Evolutionary conservation across 1,140 invertebrate genomes (phyloP), one percentile per base, ranked within the genome.

Genomic region (Neoseiulus cucumeris): DNA sequence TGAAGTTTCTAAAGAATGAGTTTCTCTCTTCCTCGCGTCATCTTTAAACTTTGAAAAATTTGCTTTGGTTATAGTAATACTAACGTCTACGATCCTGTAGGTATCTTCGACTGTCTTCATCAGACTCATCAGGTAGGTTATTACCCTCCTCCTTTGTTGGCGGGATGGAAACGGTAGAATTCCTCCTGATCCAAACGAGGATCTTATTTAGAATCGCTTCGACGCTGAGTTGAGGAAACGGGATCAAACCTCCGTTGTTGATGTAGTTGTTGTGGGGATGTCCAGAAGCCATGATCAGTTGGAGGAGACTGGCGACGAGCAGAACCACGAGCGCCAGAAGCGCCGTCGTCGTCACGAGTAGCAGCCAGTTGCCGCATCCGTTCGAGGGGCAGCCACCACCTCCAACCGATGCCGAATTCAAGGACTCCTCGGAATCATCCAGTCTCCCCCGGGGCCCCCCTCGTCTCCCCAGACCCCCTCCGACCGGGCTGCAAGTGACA

Each of bases 11-110:
- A 47, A 7, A 22, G 7, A 22, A 47, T 47, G 45, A 28, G 45
- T 28, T 47, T 47, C 45, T 22, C 18, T 47, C 25, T 47, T 47
- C 14, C 18, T 47, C 18, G 45, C 45, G 18, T 17, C 14, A 4
- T 47, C 5, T 47, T 14, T 20, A 47, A 47, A 4, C 5, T 47
- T 17, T 47, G 4, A 4, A 14, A 25, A 39, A 39, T 39, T 39
- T 17, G 51, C 51, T 59, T 59, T 59, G 51, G 51, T 59, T 59
- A 59, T 59, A 59, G 51, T 59, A 59, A 59, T 59, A 59, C 51
- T 59, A 59, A 59, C 51, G 51, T 33, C 51, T 59, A 59, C 51
- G 51, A 33, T 59, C 51, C 51, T 59, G 51, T 29, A 59, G 51
- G 51, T 59, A 59, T 59, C 51, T 59, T 25, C 51, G 51, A 59